Percentiles rank a stretch among this genome's conserved stretches.
These are phyloP conservation scores for Acleris cristana DNA, from an alignment of 2,888 invertebrate genomes.

Conservation along the genomic window DNA sequence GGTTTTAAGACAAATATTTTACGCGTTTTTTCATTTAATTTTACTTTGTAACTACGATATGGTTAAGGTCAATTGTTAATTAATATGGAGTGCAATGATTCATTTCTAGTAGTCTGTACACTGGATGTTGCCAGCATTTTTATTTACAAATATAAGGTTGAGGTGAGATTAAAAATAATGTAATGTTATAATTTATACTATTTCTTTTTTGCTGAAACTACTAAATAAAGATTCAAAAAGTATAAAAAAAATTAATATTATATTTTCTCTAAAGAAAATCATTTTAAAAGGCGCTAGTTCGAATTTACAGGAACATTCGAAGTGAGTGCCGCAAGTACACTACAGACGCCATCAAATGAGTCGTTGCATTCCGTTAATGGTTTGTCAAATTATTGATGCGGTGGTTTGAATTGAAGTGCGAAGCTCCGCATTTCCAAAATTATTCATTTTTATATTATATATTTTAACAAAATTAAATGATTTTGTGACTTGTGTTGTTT, in stretches of 20 bases:
- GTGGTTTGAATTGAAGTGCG: constrained; percentile 81
- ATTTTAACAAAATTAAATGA: constrained; percentile 46
- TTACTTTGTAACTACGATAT: neutral
- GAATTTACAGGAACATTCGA: constrained; percentile 38
- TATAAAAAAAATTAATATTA: constrained; percentile 4
- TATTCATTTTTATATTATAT: constrained; percentile 48
- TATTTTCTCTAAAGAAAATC: neutral
- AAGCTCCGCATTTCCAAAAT: constrained; percentile 65
- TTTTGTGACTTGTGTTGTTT: constrained; percentile 47
- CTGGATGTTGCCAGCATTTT: constrained; percentile 52
- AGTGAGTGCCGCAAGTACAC: constrained; percentile 59
- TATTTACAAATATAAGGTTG: constrained; percentile 37
- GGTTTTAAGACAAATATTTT: neutral
- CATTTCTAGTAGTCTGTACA: constrained; percentile 60
- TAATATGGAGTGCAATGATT: constrained; percentile 42
- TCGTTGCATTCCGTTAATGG: constrained; percentile 56
- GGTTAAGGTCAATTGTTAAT: constrained; percentile 37
- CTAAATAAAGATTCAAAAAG: too few relatives aligned
- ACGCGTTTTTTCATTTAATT: neutral
- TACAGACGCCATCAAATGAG: constrained; percentile 73
- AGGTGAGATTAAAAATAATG: constrained; percentile 11
- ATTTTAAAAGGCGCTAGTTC: neutral
- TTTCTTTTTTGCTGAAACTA: neutral
- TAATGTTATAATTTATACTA: constrained; percentile 6
- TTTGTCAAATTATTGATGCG: constrained; percentile 84